Percentiles rank a stretch among this genome's conserved stretches.
These are phyloP conservation scores for Chauna torquata DNA, from an alignment of 2,113 vertebrate species.

Conservation along the genomic window DNA sequence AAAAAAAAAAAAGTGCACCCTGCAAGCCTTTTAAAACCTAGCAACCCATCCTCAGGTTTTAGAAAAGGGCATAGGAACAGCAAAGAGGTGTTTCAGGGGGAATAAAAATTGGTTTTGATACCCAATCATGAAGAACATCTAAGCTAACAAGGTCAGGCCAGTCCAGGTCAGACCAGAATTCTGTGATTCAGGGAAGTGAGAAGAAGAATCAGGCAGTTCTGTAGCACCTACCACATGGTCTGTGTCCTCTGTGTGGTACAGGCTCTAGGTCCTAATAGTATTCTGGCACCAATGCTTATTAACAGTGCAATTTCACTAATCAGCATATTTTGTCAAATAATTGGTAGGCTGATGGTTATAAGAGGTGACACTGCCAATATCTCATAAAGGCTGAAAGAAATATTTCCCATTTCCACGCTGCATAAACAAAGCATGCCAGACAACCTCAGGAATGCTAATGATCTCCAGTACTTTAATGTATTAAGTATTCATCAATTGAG, in stretches of 20 bases:
- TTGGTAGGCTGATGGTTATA: conserved; percentile 69
- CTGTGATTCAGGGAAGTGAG: neutral
- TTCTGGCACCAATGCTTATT: conserved; percentile 31
- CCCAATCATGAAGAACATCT: neutral
- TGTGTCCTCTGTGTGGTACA: neutral
- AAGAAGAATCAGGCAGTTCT: neutral
- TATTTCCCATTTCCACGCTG: conserved; percentile 61
- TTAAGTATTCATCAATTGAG: conserved; percentile 60
- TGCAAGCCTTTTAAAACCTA: neutral
- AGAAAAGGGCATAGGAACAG: neutral
- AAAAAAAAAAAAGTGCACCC: neutral
- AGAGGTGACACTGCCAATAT: conserved; percentile 60
- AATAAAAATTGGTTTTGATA: neutral
- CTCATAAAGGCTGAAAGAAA: conserved; percentile 52
- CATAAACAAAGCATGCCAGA: conserved; percentile 66
- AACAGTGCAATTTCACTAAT: conserved; percentile 65
- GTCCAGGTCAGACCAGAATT: neutral
- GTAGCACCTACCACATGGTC: neutral
- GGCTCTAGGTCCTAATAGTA: conserved; percentile 34
- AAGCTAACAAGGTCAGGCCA: neutral
- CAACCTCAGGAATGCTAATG: conserved; percentile 64
- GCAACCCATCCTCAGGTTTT: neutral
- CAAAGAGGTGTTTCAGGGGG: neutral
- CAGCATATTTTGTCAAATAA: conserved; percentile 72
- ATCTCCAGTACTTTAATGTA: conserved; percentile 52